Conservation (phyloP, 2,113 vertebrate genomes). For the Rhea pennata region DNA sequence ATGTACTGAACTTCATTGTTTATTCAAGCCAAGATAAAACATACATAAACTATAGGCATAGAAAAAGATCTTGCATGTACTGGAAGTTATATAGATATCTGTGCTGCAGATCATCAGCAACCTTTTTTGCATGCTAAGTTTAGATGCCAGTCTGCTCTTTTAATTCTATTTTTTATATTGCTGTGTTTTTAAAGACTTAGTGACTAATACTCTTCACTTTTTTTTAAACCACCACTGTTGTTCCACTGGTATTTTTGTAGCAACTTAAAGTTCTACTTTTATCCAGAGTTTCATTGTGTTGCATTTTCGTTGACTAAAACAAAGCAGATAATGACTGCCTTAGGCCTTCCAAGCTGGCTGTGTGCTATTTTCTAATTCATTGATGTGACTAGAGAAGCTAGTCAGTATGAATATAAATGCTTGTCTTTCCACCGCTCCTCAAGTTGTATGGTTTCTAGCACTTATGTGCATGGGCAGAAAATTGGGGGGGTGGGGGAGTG, state of each 20-base stretch:
- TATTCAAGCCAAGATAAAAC: neutral
- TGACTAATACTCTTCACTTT: neutral
- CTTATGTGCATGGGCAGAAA: neutral
- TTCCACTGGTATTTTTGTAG: neutral
- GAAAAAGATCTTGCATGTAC: neutral
- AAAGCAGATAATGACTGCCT: neutral
- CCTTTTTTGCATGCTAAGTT: neutral
- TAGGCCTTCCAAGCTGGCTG: neutral
- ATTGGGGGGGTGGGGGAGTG: neutral
- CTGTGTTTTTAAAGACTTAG: conserved; percentile 8
- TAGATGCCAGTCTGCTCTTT: neutral
- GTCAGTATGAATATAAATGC: neutral
- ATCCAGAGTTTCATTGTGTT: neutral
- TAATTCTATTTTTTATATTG: conserved; percentile 7
- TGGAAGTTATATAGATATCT: neutral
- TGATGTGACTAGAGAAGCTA: conserved; percentile 8
- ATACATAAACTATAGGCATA: neutral
- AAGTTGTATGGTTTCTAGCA: neutral
- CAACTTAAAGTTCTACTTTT: neutral
- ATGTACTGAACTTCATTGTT: neutral
- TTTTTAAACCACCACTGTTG: neutral
- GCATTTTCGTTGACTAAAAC: neutral
- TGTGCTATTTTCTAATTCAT: conserved; percentile 3
- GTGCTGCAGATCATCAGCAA: neutral
- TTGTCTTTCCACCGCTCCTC: neutral